Evolutionary conservation across 1,140 invertebrate species (phyloP).

Genomic region (Phocides pigmalion): DNA sequence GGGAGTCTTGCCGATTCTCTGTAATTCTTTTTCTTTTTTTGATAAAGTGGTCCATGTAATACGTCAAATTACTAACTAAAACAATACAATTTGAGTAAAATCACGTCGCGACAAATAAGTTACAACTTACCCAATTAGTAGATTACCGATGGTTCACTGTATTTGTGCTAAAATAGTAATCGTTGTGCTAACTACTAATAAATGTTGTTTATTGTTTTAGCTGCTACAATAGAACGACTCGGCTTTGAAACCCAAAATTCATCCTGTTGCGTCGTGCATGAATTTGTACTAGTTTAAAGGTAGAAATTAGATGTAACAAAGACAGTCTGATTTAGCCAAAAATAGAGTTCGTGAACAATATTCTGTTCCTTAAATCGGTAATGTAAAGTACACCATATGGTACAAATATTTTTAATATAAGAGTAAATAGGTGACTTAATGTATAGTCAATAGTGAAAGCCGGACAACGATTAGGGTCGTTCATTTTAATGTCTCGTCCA

Average conservation of each 20-base stretch:
- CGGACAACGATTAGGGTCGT: background rate
- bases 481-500: too few relatives aligned
- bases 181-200: constrained; percentile 35
- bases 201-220: constrained; percentile 82
- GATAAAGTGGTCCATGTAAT: too few relatives aligned
- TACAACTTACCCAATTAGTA: too few relatives aligned
- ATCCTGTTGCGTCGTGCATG: constrained; percentile 71
- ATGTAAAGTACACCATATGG: constrained; percentile 24
- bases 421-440: background rate
- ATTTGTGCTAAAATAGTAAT: too few relatives aligned
- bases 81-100: too few relatives aligned
- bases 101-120: too few relatives aligned
- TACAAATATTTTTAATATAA: constrained; percentile 22
- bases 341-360: constrained; percentile 41
- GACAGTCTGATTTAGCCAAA: constrained; percentile 59
- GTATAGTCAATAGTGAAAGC: background rate
- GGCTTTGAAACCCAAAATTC: constrained; percentile 83
- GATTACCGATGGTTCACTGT: too few relatives aligned
- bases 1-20: too few relatives aligned
- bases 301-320: constrained; percentile 47
- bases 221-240: constrained; percentile 90
- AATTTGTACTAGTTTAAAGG: constrained; percentile 40
- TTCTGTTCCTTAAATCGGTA: constrained; percentile 57
- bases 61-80: too few relatives aligned
- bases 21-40: too few relatives aligned